Evolutionary conservation across 2,797 vertebrate genomes (phyloP), one percentile per base, ranked within the genome.

Genomic region (Aplochiton taeniatus): DNA sequence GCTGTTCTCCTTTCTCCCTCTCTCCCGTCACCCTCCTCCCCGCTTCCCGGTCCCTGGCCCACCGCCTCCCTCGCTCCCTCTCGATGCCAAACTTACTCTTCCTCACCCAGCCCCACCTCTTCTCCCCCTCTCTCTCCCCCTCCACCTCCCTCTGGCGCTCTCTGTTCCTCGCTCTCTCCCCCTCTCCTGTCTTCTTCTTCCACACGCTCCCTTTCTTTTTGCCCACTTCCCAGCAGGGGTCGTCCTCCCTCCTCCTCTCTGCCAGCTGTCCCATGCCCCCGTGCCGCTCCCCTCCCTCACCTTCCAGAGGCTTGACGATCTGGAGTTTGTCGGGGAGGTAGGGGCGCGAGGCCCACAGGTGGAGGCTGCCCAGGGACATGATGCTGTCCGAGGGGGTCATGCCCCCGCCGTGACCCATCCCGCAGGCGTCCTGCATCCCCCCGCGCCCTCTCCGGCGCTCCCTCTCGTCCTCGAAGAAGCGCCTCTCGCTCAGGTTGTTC

Each of bases 261-360:
- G n/a, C n/a, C n/a, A n/a, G n/a, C n/a, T n/a, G n/a, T 9, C 13
- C 60, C 50, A 73, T 73, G 70, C 63, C 31, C n/a, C 58, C 46
- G 0, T 3, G 9, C 68, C 76, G 76, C 63, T 62, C 63, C n/a
- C 72, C 78, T 63, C 63, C 77, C 89, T 93, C 90, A 99, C 98
- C 98, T 98, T 99, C 98, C 61, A 99, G 91, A 0, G 98, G 98
- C 88, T 99, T 99, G 88, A 99, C 98, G 70, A 99, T 99, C 94
- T 99, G 98, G 62, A 99, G 95, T 68, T 99, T 99, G 92, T 99
- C 97, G 0, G 98, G 98, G 72, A 99, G 94, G 91, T 98, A 98
- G 72, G 95, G 94, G 54, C 98, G 93, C 56, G 93, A 94, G 89
- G 94, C 90, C 94, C 96, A 95, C 6, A 96, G 91, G 89, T 95